Conservation (phyloP, 2,797 vertebrate genomes). For the Eupleurogrammus muticus region DNA sequence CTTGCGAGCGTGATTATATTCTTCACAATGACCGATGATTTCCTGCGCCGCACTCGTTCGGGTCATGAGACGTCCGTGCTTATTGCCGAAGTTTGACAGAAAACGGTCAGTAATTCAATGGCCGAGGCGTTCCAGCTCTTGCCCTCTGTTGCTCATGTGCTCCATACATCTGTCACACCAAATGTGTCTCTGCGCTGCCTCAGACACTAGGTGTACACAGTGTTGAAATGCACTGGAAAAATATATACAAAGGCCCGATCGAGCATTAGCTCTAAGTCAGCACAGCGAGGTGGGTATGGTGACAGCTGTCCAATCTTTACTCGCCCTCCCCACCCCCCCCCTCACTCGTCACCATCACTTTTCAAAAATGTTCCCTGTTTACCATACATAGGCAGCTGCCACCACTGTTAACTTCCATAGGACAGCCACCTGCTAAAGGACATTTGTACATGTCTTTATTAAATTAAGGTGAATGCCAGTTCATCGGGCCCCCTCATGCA, state of each 20-base stretch:
- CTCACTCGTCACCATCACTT: conserved; percentile 76
- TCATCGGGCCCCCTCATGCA: conserved; percentile 77
- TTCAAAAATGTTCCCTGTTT: conserved; percentile 82
- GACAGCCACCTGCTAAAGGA: conserved; percentile 86
- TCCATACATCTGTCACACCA: conserved; percentile 76
- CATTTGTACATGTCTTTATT: conserved; percentile 87
- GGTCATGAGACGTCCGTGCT: conserved; percentile 37
- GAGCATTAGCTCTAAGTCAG: conserved; percentile 81
- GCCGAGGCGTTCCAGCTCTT: conserved; percentile 55
- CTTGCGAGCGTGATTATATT: background rate
- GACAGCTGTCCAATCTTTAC: conserved; percentile 82
- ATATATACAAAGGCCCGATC: conserved; percentile 79
- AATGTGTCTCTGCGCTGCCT: conserved; percentile 70
- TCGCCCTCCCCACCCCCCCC: conserved; percentile 34
- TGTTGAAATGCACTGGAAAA: conserved; percentile 76
- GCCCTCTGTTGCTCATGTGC: conserved; percentile 70
- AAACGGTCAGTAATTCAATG: conserved; percentile 52
- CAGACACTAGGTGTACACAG: conserved; percentile 71
- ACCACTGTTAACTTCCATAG: conserved; percentile 82
- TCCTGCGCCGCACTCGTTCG: conserved; percentile 9
- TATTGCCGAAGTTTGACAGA: conserved; percentile 56
- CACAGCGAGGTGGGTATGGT: conserved; percentile 78
- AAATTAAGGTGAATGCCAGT: conserved; percentile 88
- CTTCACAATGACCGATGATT: conserved; percentile 10
- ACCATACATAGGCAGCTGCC: conserved; percentile 86